Percentiles rank a stretch among this genome's conserved stretches.
phyloP scores from a whole-genome alignment of 2,113 vertebrate species.

The Scartelaos histophorus region DNA sequence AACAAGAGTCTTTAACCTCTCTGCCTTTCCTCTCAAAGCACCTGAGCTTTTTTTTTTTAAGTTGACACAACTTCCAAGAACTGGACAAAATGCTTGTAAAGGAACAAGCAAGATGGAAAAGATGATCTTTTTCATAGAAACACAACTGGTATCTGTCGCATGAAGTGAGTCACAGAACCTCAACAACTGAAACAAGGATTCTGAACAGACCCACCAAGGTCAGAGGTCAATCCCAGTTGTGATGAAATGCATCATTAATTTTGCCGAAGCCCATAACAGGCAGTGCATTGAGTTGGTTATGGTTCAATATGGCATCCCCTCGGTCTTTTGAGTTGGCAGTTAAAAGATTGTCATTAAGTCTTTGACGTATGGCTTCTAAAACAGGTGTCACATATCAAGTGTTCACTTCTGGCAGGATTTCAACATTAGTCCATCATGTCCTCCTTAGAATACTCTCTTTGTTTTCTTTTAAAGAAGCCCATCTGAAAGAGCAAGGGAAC shows the following conservation, averaged over 20 bases:
- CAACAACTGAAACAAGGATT: not conserved
- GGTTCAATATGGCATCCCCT: constrained; percentile 32
- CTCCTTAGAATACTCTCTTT: constrained; percentile 73
- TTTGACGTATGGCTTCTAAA: constrained; percentile 5
- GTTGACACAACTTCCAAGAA: constrained; percentile 14
- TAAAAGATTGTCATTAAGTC: constrained; percentile 22
- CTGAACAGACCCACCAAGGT: constrained; percentile 13
- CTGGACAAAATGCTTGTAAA: constrained; percentile 14
- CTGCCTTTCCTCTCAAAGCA: constrained; percentile 37
- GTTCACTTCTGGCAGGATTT: constrained; percentile 8
- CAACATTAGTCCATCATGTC: constrained; percentile 66
- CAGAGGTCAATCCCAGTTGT: not conserved
- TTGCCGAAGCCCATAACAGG: constrained; percentile 7
- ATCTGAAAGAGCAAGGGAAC: constrained; percentile 55
- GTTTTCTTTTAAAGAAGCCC: constrained; percentile 82
- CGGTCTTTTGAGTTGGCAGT: constrained; percentile 6
- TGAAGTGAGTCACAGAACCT: constrained; percentile 12
- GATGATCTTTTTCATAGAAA: not conserved
- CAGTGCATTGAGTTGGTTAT: constrained; percentile 34
- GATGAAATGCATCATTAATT: constrained; percentile 30
- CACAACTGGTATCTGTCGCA: not conserved
- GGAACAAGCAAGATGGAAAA: not conserved
- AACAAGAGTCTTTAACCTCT: constrained; percentile 19
- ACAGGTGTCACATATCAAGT: constrained; percentile 15
- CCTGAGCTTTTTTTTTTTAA: constrained; percentile 56